phyloP scores from a whole-genome alignment of 2,888 invertebrate genomes.

The Drosophila nigritarsus region DNA sequence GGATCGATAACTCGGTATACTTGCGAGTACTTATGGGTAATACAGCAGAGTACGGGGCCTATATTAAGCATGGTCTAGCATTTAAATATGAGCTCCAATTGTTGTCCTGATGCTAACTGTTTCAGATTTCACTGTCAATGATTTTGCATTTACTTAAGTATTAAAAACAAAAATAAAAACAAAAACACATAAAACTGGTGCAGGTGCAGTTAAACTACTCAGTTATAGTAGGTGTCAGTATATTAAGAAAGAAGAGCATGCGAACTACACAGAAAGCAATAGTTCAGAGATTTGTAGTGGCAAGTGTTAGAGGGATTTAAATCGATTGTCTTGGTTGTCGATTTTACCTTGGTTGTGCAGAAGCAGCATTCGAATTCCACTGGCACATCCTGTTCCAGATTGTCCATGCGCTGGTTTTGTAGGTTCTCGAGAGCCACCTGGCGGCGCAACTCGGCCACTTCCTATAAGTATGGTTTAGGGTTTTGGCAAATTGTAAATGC shows the following conservation, averaged over 20 bases:
- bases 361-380: slow-evolving; percentile 99
- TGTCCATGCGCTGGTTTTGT: slow-evolving; percentile 86
- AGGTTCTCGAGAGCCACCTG: slow-evolving; percentile 85
- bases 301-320: slow-evolving; percentile 23
- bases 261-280: slow-evolving; percentile 56
- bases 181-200: slow-evolving; percentile 29
- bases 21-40: slow-evolving; percentile 1
- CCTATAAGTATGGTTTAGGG: slow-evolving; percentile 83
- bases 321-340: slow-evolving; percentile 58
- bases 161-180: not conserved
- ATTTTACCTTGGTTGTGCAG: slow-evolving; percentile 95
- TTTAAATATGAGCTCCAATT: slow-evolving; percentile 18
- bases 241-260: slow-evolving; percentile 34
- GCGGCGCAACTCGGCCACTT: slow-evolving; percentile 85
- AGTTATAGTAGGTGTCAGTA: slow-evolving; percentile 6
- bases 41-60: slow-evolving; percentile 28
- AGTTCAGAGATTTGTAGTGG: slow-evolving; percentile 8
- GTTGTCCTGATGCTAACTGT: slow-evolving; percentile 6
- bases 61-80: slow-evolving; percentile 34
- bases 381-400: slow-evolving; percentile 94
- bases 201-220: slow-evolving; percentile 44
- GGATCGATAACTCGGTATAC: slow-evolving; percentile 19
- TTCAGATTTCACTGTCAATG: slow-evolving; percentile 15
- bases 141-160: slow-evolving; percentile 23
- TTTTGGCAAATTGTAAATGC: slow-evolving; percentile 63